Evolutionary conservation across 1,140 invertebrate genomes (phyloP).

Genomic region (Magallana gigas): DNA sequence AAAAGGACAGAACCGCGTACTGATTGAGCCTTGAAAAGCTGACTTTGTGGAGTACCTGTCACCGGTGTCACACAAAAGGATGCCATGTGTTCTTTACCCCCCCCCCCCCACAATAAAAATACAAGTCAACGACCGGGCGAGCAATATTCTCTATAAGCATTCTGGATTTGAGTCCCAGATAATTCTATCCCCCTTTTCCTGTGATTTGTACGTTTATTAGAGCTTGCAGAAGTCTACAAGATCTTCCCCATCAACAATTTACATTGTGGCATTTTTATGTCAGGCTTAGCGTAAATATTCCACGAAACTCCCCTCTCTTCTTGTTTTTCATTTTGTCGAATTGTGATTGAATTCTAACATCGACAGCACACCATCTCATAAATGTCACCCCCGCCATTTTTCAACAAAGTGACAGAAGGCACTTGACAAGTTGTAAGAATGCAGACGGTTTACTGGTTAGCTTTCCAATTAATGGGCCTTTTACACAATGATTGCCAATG

Average conservation of each 20-base stretch:
- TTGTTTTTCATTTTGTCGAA: slow-evolving; percentile 1
- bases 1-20: too few relatives aligned
- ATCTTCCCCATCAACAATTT: background rate
- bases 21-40: too few relatives aligned
- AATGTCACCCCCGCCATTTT: slow-evolving; percentile 5
- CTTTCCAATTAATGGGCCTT: background rate
- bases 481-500: background rate
- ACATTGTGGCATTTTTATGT: slow-evolving; percentile 20
- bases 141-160: too few relatives aligned
- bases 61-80: too few relatives aligned
- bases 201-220: too few relatives aligned
- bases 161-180: too few relatives aligned
- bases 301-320: background rate
- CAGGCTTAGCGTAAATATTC: background rate
- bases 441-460: background rate
- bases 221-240: too few relatives aligned
- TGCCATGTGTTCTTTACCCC: too few relatives aligned
- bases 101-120: too few relatives aligned
- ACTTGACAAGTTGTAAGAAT: background rate
- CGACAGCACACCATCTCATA: slow-evolving; percentile 26
- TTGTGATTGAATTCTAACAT: slow-evolving; percentile 16
- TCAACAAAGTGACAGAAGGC: slow-evolving; percentile 4
- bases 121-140: too few relatives aligned
- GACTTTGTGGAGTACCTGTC: too few relatives aligned
- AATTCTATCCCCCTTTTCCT: too few relatives aligned